Evolutionary conservation across 2,113 vertebrate species (phyloP), one percentile per base, ranked within the genome.

Genomic region (Chionis minor): DNA sequence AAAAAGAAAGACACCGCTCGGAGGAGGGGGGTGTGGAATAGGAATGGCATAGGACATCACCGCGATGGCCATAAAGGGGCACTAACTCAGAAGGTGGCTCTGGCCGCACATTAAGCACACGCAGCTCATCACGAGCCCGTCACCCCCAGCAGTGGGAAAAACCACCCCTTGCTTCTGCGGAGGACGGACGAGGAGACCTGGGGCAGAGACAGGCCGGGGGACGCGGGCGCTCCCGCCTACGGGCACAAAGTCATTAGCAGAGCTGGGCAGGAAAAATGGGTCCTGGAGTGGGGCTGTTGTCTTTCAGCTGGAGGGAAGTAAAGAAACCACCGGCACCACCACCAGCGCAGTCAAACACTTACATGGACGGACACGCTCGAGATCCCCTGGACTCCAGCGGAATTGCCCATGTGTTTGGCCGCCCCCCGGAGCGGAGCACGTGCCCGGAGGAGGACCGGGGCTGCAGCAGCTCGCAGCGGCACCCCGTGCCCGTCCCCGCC

Each of bases 351-450:
- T 23, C 47, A 80, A 51, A 20, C n/a, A 5, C 2, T 0, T 8
- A n/a, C 42, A 33, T 1, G 3, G 1, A 3, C 19, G 23, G 45
- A 19, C 28, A 22, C 0, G 1, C 35, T 52, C 4, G 3, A 56
- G 47, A 45, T 4, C 33, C 42, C 32, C 32, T 16, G 58, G 19
- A 23, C 15, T 59, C 27, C 28, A 23, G 69, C 18, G 45, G 63
- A 26, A 11, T 26, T 15, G 6, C 32, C 38, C 15, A 32, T 10
- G 16, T 1, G 2, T 20, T 12, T 26, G 65, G 14, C 10, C 44
- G 26, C 71, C 38, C 9, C 21, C 14, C 28, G 14, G 58, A 13
- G 1, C 28, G 8, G 45, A 22, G 42, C 26, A 1, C 49, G n/a
- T 26, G 18, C 26, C n/a, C 59, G 3, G 6, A 5, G 40, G 32